These are phyloP conservation scores for Scelioninae gen. 2 DNA, from an alignment of 2,888 invertebrate genomes.

Conservation along the genomic window DNA sequence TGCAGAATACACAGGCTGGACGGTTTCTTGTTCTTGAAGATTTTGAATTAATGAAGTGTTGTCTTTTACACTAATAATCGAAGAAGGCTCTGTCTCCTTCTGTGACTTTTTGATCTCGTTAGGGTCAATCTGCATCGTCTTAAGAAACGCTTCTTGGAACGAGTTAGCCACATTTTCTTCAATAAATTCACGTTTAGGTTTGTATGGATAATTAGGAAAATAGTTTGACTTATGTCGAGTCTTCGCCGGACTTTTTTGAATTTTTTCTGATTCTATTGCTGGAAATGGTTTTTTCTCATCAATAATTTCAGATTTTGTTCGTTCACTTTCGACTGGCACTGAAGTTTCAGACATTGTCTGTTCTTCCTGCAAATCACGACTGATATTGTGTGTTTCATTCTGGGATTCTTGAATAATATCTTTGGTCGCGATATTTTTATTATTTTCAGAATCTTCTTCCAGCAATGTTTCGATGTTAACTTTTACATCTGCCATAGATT, in stretches of 20 bases:
- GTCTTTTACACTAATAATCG: constrained; percentile 17
- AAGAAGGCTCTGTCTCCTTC: neutral
- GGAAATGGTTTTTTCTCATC: constrained; percentile 2
- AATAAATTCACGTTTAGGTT: constrained; percentile 63
- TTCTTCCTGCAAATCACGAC: too few species aligned
- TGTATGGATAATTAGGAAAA: constrained; percentile 63
- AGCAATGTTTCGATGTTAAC: neutral
- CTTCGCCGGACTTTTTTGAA: constrained; percentile 46
- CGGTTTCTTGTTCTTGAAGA: neutral
- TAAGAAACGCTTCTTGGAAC: constrained; percentile 70
- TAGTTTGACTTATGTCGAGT: constrained; percentile 65
- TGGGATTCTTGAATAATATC: constrained; percentile 9
- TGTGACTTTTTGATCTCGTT: constrained; percentile 32
- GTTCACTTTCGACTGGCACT: neutral
- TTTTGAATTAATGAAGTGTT: constrained; percentile 1
- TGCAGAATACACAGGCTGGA: neutral
- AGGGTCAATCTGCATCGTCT: constrained; percentile 69
- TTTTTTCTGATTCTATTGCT: constrained; percentile 14
- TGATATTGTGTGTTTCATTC: neutral
- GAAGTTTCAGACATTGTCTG: neutral
- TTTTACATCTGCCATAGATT: neutral
- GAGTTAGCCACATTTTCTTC: constrained; percentile 67
- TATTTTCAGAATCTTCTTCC: neutral
- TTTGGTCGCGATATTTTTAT: constrained; percentile 3
- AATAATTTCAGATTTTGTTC: neutral